These are phyloP conservation scores for Drosophila auraria DNA, from an alignment of 1,140 invertebrate species.

Conservation along the genomic window DNA sequence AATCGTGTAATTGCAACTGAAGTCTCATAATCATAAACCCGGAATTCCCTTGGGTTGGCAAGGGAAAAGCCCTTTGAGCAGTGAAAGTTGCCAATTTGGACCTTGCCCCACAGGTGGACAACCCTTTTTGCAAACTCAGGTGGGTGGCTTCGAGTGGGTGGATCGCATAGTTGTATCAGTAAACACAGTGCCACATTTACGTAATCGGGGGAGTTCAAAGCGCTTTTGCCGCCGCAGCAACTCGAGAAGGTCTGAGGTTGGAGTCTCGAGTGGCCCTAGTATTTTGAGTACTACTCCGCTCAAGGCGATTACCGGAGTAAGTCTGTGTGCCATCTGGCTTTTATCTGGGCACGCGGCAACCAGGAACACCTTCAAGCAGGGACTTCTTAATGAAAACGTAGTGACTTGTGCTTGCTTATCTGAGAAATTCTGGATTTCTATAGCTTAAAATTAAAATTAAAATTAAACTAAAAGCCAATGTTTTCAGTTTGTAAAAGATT, in stretches of 20 bases:
- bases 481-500: no score
- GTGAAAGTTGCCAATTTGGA: conserved; percentile 43
- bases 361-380: conserved; percentile 18
- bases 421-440: neutral
- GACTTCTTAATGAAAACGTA: neutral
- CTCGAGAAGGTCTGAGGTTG: conserved; percentile 31
- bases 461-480: no score
- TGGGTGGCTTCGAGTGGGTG: conserved; percentile 38
- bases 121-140: conserved; percentile 15
- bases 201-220: conserved; percentile 46
- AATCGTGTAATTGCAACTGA: conserved; percentile 33
- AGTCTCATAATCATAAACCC: conserved; percentile 35
- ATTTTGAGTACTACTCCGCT: conserved; percentile 26
- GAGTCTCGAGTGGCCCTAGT: conserved; percentile 32
- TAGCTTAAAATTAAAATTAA: no score
- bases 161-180: conserved; percentile 20
- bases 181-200: conserved; percentile 31
- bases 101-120: conserved; percentile 39
- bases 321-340: conserved; percentile 27
- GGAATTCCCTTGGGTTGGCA: conserved; percentile 24
- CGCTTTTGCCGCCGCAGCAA: conserved; percentile 29
- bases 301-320: conserved; percentile 34
- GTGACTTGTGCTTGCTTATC: neutral
- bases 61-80: conserved; percentile 38
- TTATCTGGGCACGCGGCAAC: conserved; percentile 22